Evolutionary conservation across 2,113 vertebrate genomes (phyloP).

Genomic region (Apeltes quadracus): DNA sequence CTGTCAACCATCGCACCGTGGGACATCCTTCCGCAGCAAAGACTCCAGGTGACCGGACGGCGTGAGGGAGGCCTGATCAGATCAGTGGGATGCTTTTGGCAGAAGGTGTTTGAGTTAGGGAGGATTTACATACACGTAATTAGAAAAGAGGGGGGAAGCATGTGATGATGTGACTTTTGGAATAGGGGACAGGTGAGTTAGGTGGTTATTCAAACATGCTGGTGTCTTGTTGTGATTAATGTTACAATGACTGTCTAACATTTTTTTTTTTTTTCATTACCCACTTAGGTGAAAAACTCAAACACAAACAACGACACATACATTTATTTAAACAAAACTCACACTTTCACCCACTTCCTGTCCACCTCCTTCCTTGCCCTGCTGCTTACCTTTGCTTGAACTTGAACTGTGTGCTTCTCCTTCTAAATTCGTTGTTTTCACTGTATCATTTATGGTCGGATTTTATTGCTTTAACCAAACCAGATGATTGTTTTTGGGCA

Average conservation of each 20-base stretch:
- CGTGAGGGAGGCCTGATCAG: constrained; percentile 4
- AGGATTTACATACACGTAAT: background rate
- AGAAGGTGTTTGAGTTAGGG: constrained; percentile 1
- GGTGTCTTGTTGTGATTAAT: constrained; percentile 3
- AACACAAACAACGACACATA: constrained; percentile 40
- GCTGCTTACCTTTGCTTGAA: constrained; percentile 36
- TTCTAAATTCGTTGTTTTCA: constrained; percentile 22
- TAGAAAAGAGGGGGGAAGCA: constrained; percentile 1
- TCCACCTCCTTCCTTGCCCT: constrained; percentile 35
- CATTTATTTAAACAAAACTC: constrained; percentile 30
- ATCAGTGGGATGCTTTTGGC: background rate
- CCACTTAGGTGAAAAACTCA: constrained; percentile 79
- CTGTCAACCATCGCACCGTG: constrained; percentile 86
- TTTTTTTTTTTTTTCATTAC: constrained; percentile 69
- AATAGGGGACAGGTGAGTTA: constrained; percentile 1
- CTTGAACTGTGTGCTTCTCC: constrained; percentile 34
- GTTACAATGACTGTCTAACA: constrained; percentile 57
- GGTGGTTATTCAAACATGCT: background rate
- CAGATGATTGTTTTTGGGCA: constrained; percentile 16
- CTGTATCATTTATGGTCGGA: background rate
- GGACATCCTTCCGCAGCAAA: constrained; percentile 88
- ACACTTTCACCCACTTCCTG: constrained; percentile 9
- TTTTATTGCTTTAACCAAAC: background rate
- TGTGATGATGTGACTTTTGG: background rate
- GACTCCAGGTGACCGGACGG: constrained; percentile 82